Evolutionary conservation across 2,888 invertebrate genomes (phyloP), one percentile per base, ranked within the genome.

Genomic region (Platycheirus albimanus): DNA sequence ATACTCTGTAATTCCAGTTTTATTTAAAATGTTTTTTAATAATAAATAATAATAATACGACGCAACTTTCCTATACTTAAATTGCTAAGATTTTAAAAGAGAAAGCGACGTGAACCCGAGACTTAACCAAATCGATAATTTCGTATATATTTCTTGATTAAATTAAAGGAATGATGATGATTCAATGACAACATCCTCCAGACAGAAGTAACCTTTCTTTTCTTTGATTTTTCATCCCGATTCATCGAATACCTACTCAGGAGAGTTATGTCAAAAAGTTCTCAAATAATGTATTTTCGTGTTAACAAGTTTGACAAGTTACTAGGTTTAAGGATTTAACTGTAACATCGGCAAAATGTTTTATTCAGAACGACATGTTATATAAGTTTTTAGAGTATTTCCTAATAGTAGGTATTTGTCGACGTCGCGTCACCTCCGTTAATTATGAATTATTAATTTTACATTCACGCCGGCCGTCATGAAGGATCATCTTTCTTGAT

Each of bases 381-480:
- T 58, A 51, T 41, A 33, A 28, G 41, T 30, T 52, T 13, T 49
- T 30, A 49, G 6, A 20, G 51, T n/a, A 49, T 28, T 41, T 61
- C 38, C n/a, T n/a, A 38, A 45, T 45, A 38, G 19, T 58, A 24
- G 51, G 6, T n/a, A n/a, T 10, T 41, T 72, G 71, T 71, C n/a
- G n/a, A n/a, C n/a, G n/a, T n/a, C n/a, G n/a, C 72, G 36, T 17
- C 43, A 72, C 66, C 45, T 67, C 66, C 43, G 15, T 66, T 78
- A 67, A 78, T 78, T 74, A 61, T 78, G 67, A 74, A 47, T 78
- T 74, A 78, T 78, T 67, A 54, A 74, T 61, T 49, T 66, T 24
- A 24, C 36, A 78, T 47, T 52, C 51, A 33, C 4, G 24, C 24
- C 24, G 24, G 24, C 24, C 24, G 24, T 56, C 49, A 64, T 45